Conservation (phyloP, 1,140 invertebrate species). For the Meloidogyne hapla region DNA sequence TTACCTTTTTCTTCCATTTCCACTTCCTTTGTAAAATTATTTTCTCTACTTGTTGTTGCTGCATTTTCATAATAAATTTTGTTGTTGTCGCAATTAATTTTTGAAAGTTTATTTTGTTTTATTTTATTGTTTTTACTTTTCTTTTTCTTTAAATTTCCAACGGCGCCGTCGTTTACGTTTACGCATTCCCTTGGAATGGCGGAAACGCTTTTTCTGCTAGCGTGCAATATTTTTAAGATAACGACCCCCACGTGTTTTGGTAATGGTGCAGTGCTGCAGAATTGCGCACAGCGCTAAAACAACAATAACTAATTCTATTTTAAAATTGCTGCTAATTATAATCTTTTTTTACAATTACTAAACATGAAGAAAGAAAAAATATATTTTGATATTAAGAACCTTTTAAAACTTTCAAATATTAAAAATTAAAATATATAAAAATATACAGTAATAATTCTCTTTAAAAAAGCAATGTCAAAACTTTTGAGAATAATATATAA, state of each 20-base stretch:
- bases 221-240: conserved; percentile 3
- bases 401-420: neutral
- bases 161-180: neutral
- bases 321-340: neutral
- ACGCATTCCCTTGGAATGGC: neutral
- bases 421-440: no score
- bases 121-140: no score
- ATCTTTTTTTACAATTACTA: neutral
- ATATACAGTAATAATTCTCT: no score
- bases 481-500: no score
- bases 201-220: neutral
- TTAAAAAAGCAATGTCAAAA: no score
- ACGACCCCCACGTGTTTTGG: neutral
- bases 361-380: neutral
- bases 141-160: neutral
- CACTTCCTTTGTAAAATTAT: neutral
- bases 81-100: neutral
- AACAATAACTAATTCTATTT: neutral
- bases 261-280: neutral
- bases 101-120: neutral
- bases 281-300: neutral
- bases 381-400: neutral
- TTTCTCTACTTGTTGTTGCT: neutral
- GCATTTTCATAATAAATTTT: neutral
- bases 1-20: neutral